A percentile compares a stretch with the other conserved stretches of the same genome.
phyloP scores from a whole-genome alignment of 2,888 invertebrate species.

The Athetis lepigone region DNA sequence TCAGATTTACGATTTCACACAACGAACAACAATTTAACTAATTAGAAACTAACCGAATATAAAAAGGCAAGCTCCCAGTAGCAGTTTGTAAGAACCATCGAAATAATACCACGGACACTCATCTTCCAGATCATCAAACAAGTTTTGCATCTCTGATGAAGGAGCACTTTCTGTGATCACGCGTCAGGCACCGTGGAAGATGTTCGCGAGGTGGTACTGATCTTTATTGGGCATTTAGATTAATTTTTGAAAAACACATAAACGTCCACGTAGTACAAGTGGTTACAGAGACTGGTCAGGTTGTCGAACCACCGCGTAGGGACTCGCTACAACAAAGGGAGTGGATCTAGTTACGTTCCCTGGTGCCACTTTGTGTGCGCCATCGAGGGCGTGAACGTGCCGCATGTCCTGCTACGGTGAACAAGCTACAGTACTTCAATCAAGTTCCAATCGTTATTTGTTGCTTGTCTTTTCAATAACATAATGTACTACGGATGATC shows the following conservation, averaged over 20 bases:
- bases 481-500: not conserved
- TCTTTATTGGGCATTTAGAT: slow-evolving; percentile 75
- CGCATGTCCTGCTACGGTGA: slow-evolving; percentile 51
- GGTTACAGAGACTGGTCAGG: slow-evolving; percentile 85
- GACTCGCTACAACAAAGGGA: slow-evolving; percentile 75
- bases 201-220: slow-evolving; percentile 56
- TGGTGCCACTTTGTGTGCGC: slow-evolving; percentile 78
- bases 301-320: slow-evolving; percentile 81
- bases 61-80: slow-evolving; percentile 88
- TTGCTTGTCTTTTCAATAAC: not conserved
- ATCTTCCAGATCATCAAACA: slow-evolving; percentile 83
- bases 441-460: slow-evolving; percentile 13
- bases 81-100: slow-evolving; percentile 88
- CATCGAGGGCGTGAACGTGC: slow-evolving; percentile 81
- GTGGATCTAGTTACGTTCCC: slow-evolving; percentile 78
- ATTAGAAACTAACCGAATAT: slow-evolving; percentile 85
- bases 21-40: not conserved
- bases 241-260: slow-evolving; percentile 65
- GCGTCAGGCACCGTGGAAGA: slow-evolving; percentile 75
- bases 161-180: slow-evolving; percentile 66
- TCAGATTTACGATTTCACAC: slow-evolving; percentile 10
- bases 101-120: slow-evolving; percentile 90
- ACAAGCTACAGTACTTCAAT: slow-evolving; percentile 39
- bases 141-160: slow-evolving; percentile 75
- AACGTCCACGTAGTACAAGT: slow-evolving; percentile 84